A percentile compares a stretch with the other conserved stretches of the same genome.
Evolutionary conservation across 2,888 invertebrate genomes (phyloP).

Genomic region (Geotrupes spiniger): DNA sequence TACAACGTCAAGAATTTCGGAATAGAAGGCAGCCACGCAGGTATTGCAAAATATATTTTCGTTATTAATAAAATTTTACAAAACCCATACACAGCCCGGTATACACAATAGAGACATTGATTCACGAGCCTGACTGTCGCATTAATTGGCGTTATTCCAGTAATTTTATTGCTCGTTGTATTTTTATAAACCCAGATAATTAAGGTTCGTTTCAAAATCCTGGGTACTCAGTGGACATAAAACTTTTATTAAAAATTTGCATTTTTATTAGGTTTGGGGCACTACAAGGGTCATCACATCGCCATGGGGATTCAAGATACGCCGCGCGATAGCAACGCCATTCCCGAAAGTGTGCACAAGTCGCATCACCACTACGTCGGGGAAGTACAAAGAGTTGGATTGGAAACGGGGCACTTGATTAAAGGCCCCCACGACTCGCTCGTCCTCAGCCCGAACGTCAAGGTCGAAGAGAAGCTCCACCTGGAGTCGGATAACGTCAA

Average conservation of each 20-base stretch:
- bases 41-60: conserved; percentile 18
- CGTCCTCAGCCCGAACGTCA: conserved; percentile 49
- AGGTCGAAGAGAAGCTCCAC: conserved; percentile 57
- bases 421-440: conserved; percentile 58
- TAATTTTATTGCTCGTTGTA: too few relatives aligned
- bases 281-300: conserved; percentile 38
- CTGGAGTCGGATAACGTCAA: conserved; percentile 59
- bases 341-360: conserved; percentile 32
- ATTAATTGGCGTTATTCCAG: not conserved
- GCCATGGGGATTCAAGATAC: conserved; percentile 37
- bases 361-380: conserved; percentile 45
- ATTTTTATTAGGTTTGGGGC: conserved; percentile 25
- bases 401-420: conserved; percentile 49
- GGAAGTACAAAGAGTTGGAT: conserved; percentile 44
- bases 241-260: not conserved
- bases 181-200: not conserved
- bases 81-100: too few relatives aligned
- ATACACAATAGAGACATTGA: too few relatives aligned
- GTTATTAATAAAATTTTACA: not conserved
- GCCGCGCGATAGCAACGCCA: conserved; percentile 33
- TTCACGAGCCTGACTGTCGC: not conserved
- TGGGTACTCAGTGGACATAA: too few relatives aligned
- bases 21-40: conserved; percentile 38
- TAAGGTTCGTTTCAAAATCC: too few relatives aligned
- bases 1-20: conserved; percentile 35